These are phyloP conservation scores for Drosophila watanabei DNA, from an alignment of 1,140 invertebrate species.

Conservation along the genomic window DNA sequence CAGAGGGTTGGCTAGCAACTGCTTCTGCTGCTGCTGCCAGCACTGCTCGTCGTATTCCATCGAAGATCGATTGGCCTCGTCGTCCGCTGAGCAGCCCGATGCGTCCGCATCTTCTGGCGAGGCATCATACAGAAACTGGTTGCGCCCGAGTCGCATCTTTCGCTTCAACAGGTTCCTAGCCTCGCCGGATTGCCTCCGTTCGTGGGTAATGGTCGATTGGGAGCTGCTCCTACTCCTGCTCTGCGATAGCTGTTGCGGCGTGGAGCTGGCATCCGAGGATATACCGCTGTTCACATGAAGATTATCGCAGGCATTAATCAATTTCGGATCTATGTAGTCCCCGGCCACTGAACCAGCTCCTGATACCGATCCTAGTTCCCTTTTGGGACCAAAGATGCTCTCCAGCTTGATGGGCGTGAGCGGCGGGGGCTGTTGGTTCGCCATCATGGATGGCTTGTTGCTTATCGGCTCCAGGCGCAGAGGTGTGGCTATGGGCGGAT, in stretches of 20 bases:
- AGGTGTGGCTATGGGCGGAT: constrained; percentile 38
- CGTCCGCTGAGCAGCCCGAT: constrained; percentile 72
- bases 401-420: constrained; percentile 63
- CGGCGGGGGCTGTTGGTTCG: constrained; percentile 15
- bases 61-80: constrained; percentile 76
- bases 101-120: constrained; percentile 74
- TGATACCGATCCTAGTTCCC: constrained; percentile 14
- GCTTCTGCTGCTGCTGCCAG: constrained; percentile 75
- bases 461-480: constrained; percentile 59
- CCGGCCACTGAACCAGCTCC: constrained; percentile 8
- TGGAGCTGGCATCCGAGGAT: constrained; percentile 59
- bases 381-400: constrained; percentile 55
- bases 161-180: constrained; percentile 79
- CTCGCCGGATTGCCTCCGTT: constrained; percentile 69
- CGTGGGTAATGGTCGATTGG: constrained; percentile 66
- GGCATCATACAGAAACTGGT: constrained; percentile 83
- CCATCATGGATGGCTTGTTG: constrained; percentile 30
- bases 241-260: constrained; percentile 54
- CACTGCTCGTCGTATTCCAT: constrained; percentile 72
- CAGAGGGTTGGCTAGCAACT: constrained; percentile 54
- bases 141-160: constrained; percentile 81
- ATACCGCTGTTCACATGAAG: constrained; percentile 60
- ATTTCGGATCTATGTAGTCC: constrained; percentile 80
- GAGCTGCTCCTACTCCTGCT: constrained; percentile 67
- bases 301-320: constrained; percentile 85